Conservation (phyloP, 2,888 invertebrate genomes). For the Calliphora vomitoria region DNA sequence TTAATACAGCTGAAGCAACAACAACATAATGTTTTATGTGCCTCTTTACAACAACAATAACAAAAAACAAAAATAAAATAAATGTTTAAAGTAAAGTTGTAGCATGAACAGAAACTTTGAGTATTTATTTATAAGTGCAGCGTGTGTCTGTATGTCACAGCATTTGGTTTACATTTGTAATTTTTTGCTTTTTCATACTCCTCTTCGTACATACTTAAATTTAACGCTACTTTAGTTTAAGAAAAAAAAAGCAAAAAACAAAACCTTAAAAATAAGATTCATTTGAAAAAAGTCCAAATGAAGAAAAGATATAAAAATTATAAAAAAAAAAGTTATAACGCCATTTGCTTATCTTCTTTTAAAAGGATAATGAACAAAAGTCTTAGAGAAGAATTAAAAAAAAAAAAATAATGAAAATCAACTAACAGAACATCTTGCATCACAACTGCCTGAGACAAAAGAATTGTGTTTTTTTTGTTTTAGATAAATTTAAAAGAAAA, state of each 20-base stretch:
- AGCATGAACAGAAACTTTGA: constrained; percentile 27
- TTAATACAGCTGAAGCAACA: constrained; percentile 28
- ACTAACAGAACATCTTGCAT: constrained; percentile 9
- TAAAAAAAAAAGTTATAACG: constrained; percentile 5
- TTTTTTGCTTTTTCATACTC: constrained; percentile 17
- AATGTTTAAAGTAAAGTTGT: constrained; percentile 21
- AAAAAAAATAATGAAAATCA: constrained; percentile 13
- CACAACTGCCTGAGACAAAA: not conserved
- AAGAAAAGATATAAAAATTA: constrained; percentile 16
- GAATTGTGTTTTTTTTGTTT: not conserved
- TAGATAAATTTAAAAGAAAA: constrained; percentile 4
- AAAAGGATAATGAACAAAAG: constrained; percentile 43
- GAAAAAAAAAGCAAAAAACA: not conserved
- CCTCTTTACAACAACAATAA: not conserved
- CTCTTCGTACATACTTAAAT: constrained; percentile 26
- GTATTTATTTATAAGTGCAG: constrained; percentile 15
- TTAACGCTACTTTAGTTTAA: constrained; percentile 48
- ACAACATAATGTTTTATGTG: constrained; percentile 18
- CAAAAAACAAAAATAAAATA: not conserved
- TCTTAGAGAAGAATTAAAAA: not conserved
- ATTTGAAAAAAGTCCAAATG: constrained; percentile 28
- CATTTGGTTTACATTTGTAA: constrained; percentile 42
- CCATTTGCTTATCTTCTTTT: constrained; percentile 47
- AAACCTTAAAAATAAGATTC: constrained; percentile 30
- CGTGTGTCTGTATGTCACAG: not conserved